These are phyloP conservation scores for Pardalotus punctatus DNA, from an alignment of 2,113 vertebrate species.

Conservation along the genomic window DNA sequence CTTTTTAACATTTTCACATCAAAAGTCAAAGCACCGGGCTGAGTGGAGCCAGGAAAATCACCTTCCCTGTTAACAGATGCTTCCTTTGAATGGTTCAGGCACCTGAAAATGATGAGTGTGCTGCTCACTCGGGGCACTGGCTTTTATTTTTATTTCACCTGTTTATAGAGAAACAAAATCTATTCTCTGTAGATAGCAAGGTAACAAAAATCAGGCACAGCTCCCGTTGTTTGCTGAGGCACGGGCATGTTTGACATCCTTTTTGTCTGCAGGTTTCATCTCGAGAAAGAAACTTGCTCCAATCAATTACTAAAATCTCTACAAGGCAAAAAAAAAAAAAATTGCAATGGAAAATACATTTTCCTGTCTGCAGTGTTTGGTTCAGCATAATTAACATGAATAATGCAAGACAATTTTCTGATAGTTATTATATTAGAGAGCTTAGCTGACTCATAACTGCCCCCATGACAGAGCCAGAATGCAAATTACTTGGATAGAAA, in stretches of 20 bases:
- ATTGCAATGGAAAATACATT: conserved; percentile 63
- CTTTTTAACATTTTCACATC: neutral
- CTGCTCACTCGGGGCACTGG: neutral
- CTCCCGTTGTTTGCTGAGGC: neutral
- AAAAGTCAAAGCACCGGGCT: neutral
- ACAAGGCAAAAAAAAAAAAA: neutral
- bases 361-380: conserved; percentile 65
- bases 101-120: neutral
- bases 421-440: conserved; percentile 75
- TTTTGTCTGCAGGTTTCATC: conserved; percentile 22
- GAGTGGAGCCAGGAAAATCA: neutral
- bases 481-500: conserved; percentile 62
- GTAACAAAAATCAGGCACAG: neutral
- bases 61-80: neutral
- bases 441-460: conserved; percentile 73
- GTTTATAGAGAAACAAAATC: neutral
- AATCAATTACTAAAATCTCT: conserved; percentile 66
- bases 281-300: conserved; percentile 6
- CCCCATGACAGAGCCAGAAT: conserved; percentile 66
- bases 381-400: conserved; percentile 78
- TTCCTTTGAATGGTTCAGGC: neutral
- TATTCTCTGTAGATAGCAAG: neutral
- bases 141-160: neutral
- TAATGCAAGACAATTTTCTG: conserved; percentile 76
- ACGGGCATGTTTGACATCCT: neutral